Percentiles rank a stretch among this genome's conserved stretches.
Evolutionary conservation across 92 coral and sea anemone genomes (phyloP).

Genomic region (Micromussa lordhowensis): DNA sequence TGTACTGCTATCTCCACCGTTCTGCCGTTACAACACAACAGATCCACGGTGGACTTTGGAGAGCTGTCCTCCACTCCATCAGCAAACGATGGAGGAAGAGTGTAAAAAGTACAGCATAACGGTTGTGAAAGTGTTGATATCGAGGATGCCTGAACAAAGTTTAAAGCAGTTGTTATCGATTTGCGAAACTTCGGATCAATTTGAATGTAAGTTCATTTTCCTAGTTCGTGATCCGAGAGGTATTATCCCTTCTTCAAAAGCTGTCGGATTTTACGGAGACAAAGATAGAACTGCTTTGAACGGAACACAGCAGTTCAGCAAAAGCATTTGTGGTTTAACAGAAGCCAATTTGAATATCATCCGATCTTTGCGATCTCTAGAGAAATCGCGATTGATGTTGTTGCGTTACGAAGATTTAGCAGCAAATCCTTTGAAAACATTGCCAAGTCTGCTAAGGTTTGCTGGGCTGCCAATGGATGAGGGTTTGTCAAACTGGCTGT

Average conservation of each 20-base stretch:
- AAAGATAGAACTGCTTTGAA: neutral
- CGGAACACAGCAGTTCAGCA: conserved; percentile 11
- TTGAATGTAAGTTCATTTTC: conserved; percentile 32
- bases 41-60: conserved; percentile 39
- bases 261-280: conserved; percentile 24
- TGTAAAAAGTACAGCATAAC: conserved; percentile 28
- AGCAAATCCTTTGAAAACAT: conserved; percentile 15
- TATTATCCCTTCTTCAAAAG: conserved; percentile 33
- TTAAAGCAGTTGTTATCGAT: conserved; percentile 18
- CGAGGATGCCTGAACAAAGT: conserved; percentile 24
- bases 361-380: neutral
- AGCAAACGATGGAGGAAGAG: neutral
- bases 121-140: conserved; percentile 28
- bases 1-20: conserved; percentile 17
- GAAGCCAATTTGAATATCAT: conserved; percentile 7
- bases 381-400: conserved; percentile 19
- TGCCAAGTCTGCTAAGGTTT: conserved; percentile 23
- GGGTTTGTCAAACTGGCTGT: conserved; percentile 13
- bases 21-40: conserved; percentile 33
- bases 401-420: conserved; percentile 56
- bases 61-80: conserved; percentile 28
- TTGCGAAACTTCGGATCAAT: neutral
- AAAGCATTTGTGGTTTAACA: conserved; percentile 15
- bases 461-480: conserved; percentile 28
- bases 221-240: conserved; percentile 45